A percentile compares a stretch with the other conserved stretches of the same genome.
These are phyloP conservation scores for Tanypteryx hageni DNA, from an alignment of 2,888 invertebrate genomes.

Conservation along the genomic window DNA sequence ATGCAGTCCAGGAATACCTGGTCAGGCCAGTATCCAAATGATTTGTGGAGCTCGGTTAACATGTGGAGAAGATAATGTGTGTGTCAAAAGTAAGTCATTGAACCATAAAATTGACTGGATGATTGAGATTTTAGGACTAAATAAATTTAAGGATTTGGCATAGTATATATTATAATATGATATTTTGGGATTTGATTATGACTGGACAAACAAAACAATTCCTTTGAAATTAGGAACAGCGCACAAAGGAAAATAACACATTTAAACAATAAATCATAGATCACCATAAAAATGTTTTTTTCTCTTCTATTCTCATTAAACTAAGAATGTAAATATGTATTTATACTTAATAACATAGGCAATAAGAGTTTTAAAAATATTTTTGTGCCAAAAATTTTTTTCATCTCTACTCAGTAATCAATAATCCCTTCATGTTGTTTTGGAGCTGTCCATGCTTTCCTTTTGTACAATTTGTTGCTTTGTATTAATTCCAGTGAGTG, in stretches of 20 bases:
- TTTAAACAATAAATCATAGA: too few species aligned
- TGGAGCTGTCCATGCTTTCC: not conserved
- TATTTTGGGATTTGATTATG: not conserved
- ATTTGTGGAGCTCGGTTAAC: conserved; percentile 36
- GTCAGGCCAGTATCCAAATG: conserved; percentile 72
- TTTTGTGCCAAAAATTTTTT: too few species aligned
- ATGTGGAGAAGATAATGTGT: not conserved
- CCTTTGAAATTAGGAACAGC: not conserved
- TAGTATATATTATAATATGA: not conserved
- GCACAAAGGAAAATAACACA: not conserved
- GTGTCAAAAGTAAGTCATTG: conserved; percentile 45
- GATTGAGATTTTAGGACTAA: not conserved
- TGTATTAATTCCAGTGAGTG: not conserved
- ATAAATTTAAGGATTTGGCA: not conserved
- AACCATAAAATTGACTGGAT: not conserved
- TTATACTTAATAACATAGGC: too few species aligned
- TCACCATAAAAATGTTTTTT: too few species aligned
- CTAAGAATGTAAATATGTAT: too few species aligned
- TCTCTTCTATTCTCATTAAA: too few species aligned
- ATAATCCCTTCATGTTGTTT: too few species aligned
- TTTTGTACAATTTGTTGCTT: too few species aligned
- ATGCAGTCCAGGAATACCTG: conserved; percentile 78
- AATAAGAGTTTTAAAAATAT: too few species aligned
- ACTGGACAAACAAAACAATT: not conserved
- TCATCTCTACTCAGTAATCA: too few species aligned